phyloP scores from a whole-genome alignment of 2,888 invertebrate species.

The Thecocarcelia acutangulata region DNA sequence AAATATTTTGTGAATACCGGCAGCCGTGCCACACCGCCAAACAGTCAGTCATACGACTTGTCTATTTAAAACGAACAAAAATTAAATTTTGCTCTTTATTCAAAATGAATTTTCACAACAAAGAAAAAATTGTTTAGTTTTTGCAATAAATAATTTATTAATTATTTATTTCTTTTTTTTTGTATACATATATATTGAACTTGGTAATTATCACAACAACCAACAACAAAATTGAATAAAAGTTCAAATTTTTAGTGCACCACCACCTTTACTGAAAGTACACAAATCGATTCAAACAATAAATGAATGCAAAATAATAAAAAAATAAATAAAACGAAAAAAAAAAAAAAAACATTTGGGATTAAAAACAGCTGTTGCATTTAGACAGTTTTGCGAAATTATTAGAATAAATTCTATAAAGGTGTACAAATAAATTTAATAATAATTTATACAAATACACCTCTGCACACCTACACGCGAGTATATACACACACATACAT shows the following conservation, averaged over 20 bases:
- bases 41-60: slow-evolving; percentile 2
- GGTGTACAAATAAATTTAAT: slow-evolving; percentile 1
- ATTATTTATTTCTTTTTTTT: slow-evolving; percentile 37
- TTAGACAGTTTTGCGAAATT: slow-evolving; percentile 42
- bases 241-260: slow-evolving; percentile 33
- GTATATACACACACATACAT: too few species aligned
- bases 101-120: slow-evolving; percentile 22
- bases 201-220: slow-evolving; percentile 28
- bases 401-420: slow-evolving; percentile 4
- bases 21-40: background rate
- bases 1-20: slow-evolving; percentile 23
- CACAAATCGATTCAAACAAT: background rate
- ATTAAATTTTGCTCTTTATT: slow-evolving; percentile 1
- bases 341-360: slow-evolving; percentile 17
- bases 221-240: slow-evolving; percentile 3
- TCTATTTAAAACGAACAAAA: slow-evolving; percentile 14
- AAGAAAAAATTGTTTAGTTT: slow-evolving; percentile 42
- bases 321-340: slow-evolving; percentile 11
- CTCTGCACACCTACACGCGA: background rate
- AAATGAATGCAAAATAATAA: slow-evolving; percentile 9
- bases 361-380: slow-evolving; percentile 63
- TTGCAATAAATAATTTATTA: slow-evolving; percentile 59
- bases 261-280: background rate
- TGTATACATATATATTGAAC: slow-evolving; percentile 58
- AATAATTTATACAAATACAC: background rate